These are phyloP conservation scores for Hylyphantes graminicola DNA, from an alignment of 1,140 invertebrate species.

Conservation along the genomic window DNA sequence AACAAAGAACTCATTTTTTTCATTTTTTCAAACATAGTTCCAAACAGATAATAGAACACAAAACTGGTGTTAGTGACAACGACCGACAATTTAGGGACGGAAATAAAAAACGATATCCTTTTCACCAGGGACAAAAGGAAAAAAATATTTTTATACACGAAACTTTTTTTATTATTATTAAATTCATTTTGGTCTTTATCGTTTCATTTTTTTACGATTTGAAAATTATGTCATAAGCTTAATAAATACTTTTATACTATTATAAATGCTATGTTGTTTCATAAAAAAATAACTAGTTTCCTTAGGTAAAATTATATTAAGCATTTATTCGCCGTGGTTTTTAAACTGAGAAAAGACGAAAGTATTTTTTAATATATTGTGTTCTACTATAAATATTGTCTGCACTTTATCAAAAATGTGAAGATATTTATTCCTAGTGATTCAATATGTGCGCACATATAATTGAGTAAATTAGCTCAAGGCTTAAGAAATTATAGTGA, in stretches of 20 bases:
- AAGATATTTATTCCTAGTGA: too few species aligned
- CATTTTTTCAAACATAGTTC: background rate
- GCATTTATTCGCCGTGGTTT: too few species aligned
- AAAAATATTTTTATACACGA: background rate
- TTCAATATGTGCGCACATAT: too few species aligned
- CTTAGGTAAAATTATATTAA: too few species aligned
- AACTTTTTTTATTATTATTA: background rate
- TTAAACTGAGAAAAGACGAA: too few species aligned
- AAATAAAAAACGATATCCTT: conserved; percentile 33
- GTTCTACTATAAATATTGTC: too few species aligned
- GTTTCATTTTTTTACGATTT: background rate
- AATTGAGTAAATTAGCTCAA: too few species aligned
- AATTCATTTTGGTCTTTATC: background rate
- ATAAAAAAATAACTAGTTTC: too few species aligned
- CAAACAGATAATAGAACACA: conserved; percentile 24
- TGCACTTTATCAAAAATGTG: too few species aligned
- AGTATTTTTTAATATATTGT: too few species aligned
- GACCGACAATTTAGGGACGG: conserved; percentile 19
- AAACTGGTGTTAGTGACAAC: conserved; percentile 39
- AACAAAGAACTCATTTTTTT: conserved; percentile 6
- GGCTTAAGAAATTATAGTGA: too few species aligned
- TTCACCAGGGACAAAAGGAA: background rate
- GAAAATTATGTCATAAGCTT: background rate
- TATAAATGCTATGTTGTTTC: too few species aligned
- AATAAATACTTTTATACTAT: background rate